These are phyloP conservation scores for Clivina fossor DNA, from an alignment of 2,888 invertebrate species.

Conservation along the genomic window DNA sequence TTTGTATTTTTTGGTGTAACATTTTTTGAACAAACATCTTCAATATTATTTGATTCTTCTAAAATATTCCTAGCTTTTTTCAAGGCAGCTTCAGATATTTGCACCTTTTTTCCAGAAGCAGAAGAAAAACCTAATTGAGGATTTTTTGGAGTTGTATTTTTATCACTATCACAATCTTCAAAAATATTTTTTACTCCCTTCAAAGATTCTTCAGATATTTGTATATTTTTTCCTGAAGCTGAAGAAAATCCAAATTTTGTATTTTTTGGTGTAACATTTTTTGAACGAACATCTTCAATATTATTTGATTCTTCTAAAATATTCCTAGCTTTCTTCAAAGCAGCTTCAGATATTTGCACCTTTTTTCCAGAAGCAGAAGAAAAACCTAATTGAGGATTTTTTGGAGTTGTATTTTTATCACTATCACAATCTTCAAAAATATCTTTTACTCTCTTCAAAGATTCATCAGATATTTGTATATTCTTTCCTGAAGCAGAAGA, in stretches of 20 bases:
- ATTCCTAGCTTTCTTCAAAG: conserved; percentile 46
- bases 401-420: conserved; percentile 34
- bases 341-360: conserved; percentile 48
- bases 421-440: conserved; percentile 45
- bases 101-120: conserved; percentile 44
- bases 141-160: neutral
- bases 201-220: conserved; percentile 41
- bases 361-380: conserved; percentile 50
- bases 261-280: neutral
- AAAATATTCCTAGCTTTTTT: too few species aligned
- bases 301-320: conserved; percentile 48
- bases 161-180: conserved; percentile 34
- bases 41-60: too few species aligned
- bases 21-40: too few species aligned
- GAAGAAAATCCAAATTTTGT: conserved; percentile 45
- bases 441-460: conserved; percentile 48
- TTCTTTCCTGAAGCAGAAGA: conserved; percentile 50
- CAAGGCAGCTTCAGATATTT: neutral
- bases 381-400: conserved; percentile 47
- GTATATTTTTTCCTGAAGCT: conserved; percentile 44
- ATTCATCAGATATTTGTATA: conserved; percentile 49
- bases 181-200: conserved; percentile 36
- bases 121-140: conserved; percentile 40
- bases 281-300: conserved; percentile 43
- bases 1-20: too few species aligned